phyloP scores from a whole-genome alignment of 2,888 invertebrate species.

The Loripinus fragilis region DNA sequence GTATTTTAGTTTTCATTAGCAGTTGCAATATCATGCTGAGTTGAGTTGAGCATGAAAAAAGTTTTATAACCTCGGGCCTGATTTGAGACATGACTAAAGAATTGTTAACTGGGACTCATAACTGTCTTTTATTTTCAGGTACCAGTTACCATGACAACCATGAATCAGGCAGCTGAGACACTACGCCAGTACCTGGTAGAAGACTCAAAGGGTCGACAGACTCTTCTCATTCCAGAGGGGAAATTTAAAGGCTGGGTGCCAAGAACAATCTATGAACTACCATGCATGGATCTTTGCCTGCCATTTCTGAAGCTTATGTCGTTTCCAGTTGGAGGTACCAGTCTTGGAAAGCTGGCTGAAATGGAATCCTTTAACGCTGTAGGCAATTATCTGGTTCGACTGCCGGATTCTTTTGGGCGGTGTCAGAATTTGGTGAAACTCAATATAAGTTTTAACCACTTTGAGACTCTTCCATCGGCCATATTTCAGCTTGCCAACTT shows the following conservation, averaged over 20 bases:
- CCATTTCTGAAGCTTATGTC: slow-evolving; percentile 76
- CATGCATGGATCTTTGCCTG: slow-evolving; percentile 66
- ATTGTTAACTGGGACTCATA: no score
- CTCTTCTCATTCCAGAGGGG: slow-evolving; percentile 73
- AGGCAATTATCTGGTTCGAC: slow-evolving; percentile 72
- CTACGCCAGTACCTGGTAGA: slow-evolving; percentile 68
- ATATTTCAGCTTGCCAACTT: slow-evolving; percentile 69
- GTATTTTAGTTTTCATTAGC: no score
- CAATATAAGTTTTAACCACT: slow-evolving; percentile 75
- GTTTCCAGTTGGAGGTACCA: slow-evolving; percentile 77
- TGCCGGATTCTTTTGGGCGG: slow-evolving; percentile 74
- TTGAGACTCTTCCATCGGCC: slow-evolving; percentile 69
- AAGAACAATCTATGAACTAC: slow-evolving; percentile 66
- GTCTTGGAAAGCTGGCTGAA: slow-evolving; percentile 70
- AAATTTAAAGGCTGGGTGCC: slow-evolving; percentile 78
- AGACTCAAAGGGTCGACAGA: slow-evolving; percentile 58
- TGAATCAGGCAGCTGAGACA: slow-evolving; percentile 70
- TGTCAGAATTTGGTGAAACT: slow-evolving; percentile 68
- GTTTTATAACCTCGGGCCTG: no score
- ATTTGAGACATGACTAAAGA: no score
- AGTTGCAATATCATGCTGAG: no score
- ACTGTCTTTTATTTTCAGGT: background rate
- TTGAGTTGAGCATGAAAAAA: no score
- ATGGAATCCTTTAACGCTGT: slow-evolving; percentile 73
- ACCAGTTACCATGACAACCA: slow-evolving; percentile 22